These are phyloP conservation scores for Hippasteria phrygiana DNA, from an alignment of 53 echinoderm and acorn worm genomes.

Conservation along the genomic window DNA sequence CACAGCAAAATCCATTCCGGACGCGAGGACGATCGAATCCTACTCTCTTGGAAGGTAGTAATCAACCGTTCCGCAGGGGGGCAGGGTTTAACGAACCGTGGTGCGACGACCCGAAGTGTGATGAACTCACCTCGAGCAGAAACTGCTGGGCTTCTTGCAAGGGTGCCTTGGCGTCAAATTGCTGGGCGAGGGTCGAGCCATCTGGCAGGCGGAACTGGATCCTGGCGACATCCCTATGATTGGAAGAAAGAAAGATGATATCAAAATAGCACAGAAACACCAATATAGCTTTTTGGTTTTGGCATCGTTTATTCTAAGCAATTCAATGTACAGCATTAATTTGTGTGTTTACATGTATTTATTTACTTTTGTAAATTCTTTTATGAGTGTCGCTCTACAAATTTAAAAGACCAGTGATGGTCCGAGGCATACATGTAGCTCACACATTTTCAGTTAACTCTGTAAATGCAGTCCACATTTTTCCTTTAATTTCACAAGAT, in stretches of 20 bases:
- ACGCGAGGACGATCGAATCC: background rate
- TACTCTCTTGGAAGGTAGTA: background rate
- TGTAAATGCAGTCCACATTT: no score
- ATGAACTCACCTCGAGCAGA: conserved; percentile 73
- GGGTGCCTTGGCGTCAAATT: conserved; percentile 82
- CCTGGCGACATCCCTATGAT: conserved; percentile 80
- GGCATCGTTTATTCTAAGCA: no score
- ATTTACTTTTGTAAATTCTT: no score
- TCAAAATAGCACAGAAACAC: background rate
- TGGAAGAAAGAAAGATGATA: background rate
- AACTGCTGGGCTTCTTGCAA: conserved; percentile 81
- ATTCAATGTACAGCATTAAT: no score
- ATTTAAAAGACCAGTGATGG: no score
- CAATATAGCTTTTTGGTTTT: background rate
- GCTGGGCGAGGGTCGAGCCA: conserved; percentile 83
- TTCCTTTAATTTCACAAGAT: no score
- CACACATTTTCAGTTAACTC: no score
- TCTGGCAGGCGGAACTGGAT: conserved; percentile 95
- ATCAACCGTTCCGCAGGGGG: background rate
- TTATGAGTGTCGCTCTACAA: no score
- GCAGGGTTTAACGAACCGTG: background rate
- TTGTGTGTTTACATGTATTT: no score
- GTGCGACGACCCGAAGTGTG: background rate
- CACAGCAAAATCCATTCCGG: background rate
- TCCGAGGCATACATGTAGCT: no score